phyloP scores from a whole-genome alignment of 2,797 vertebrate genomes.

The Hemibagrus guttatus region DNA sequence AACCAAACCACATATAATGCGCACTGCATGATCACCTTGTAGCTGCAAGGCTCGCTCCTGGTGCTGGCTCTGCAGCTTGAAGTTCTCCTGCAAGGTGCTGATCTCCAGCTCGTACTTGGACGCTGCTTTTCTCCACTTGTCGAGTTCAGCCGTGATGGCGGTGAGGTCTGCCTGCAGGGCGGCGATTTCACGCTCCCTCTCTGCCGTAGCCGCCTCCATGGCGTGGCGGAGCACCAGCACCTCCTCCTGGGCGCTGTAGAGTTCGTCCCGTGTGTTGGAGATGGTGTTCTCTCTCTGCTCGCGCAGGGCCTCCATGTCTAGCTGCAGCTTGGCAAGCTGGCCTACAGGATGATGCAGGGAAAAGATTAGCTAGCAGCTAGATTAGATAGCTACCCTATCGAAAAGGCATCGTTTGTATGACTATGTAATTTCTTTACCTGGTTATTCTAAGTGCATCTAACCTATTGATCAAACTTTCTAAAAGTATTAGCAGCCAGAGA shows the following conservation, averaged over 20 bases:
- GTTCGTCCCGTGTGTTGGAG: conserved; percentile 83
- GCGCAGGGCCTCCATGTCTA: conserved; percentile 87
- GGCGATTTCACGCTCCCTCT: conserved; percentile 85
- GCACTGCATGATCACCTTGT: conserved; percentile 74
- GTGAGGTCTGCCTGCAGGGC: conserved; percentile 84
- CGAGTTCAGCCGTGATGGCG: conserved; percentile 81
- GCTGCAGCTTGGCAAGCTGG: conserved; percentile 87
- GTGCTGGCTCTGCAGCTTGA: conserved; percentile 83
- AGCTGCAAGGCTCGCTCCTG: conserved; percentile 77
- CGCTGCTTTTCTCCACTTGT: conserved; percentile 85
- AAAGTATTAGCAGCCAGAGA: background rate
- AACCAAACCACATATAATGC: background rate
- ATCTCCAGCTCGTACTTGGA: conserved; percentile 88
- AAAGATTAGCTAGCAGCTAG: background rate
- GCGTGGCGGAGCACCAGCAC: conserved; percentile 86
- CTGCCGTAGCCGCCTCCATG: conserved; percentile 81
- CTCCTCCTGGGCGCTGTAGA: conserved; percentile 89
- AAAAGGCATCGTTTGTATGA: background rate
- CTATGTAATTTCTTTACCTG: background rate
- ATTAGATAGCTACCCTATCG: too few relatives aligned
- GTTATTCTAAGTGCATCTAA: background rate
- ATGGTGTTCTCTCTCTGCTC: conserved; percentile 92
- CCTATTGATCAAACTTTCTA: background rate
- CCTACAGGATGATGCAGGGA: conserved; percentile 67
- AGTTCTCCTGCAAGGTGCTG: conserved; percentile 81